Evolutionary conservation across 2,888 invertebrate species (phyloP).

Genomic region (Notodonta ziczac): DNA sequence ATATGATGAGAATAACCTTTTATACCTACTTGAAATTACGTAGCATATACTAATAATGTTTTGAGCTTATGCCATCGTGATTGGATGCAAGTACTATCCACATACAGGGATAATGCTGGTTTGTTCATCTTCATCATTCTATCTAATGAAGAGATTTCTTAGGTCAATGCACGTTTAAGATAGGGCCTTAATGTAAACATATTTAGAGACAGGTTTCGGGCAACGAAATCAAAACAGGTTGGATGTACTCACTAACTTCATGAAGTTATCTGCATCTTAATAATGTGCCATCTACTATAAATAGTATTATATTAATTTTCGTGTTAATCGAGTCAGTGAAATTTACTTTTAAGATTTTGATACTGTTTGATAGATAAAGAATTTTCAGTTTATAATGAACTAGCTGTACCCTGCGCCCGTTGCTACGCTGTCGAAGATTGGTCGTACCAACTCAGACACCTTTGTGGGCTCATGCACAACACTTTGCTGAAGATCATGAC

Average conservation of each 20-base stretch:
- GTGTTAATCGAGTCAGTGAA: too few relatives aligned
- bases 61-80: constrained; percentile 30
- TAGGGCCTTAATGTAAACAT: constrained; percentile 18
- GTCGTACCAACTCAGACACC: too few relatives aligned
- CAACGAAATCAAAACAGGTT: constrained; percentile 13
- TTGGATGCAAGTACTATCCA: constrained; percentile 57
- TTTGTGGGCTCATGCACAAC: too few relatives aligned
- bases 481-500: too few relatives aligned
- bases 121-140: constrained; percentile 43
- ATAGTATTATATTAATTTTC: too few relatives aligned
- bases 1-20: too few relatives aligned
- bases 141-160: constrained; percentile 40
- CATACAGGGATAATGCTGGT: constrained; percentile 37
- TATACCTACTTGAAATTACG: constrained; percentile 7
- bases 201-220: constrained; percentile 17
- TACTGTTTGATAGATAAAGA: too few relatives aligned
- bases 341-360: too few relatives aligned
- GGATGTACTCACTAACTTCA: background rate
- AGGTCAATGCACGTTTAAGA: constrained; percentile 27
- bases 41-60: constrained; percentile 30
- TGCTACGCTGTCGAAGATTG: too few relatives aligned
- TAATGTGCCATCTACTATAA: background rate
- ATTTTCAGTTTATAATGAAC: too few relatives aligned
- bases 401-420: too few relatives aligned
- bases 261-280: background rate